Percentiles rank a stretch among this genome's conserved stretches.
Evolutionary conservation across 2,113 vertebrate genomes (phyloP).

Genomic region (Scortum barcoo): DNA sequence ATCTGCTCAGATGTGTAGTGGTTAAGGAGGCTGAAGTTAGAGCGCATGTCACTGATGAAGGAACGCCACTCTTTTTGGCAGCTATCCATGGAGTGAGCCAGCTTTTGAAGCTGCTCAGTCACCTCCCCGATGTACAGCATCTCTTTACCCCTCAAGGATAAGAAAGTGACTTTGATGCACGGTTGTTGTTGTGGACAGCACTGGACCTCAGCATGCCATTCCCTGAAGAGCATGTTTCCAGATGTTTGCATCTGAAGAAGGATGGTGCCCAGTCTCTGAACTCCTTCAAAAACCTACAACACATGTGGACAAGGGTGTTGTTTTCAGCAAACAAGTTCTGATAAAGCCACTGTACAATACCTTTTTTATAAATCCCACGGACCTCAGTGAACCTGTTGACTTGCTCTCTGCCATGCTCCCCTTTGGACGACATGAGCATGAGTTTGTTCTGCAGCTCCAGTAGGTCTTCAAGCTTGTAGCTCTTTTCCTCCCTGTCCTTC

Average conservation of each 20-base stretch:
- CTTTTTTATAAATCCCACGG: background rate
- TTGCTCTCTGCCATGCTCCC: constrained; percentile 81
- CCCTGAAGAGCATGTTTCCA: constrained; percentile 84
- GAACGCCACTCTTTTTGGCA: constrained; percentile 81
- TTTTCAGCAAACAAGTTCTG: constrained; percentile 4
- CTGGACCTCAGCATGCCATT: constrained; percentile 74
- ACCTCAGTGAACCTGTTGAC: constrained; percentile 86
- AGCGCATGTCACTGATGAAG: constrained; percentile 78
- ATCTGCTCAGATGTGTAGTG: constrained; percentile 84
- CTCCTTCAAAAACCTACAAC: constrained; percentile 83
- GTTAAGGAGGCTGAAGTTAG: constrained; percentile 78
- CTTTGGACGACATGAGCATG: constrained; percentile 86
- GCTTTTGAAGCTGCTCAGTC: constrained; percentile 68
- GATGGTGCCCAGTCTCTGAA: constrained; percentile 75
- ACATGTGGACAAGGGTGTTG: background rate
- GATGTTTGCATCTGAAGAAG: constrained; percentile 82
- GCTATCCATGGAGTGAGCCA: constrained; percentile 79
- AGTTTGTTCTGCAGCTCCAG: constrained; percentile 86
- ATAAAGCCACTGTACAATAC: background rate
- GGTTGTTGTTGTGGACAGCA: constrained; percentile 67
- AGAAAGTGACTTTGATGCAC: constrained; percentile 75
- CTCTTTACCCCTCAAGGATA: constrained; percentile 45
- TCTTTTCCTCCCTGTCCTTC: constrained; percentile 39
- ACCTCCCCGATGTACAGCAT: constrained; percentile 65
- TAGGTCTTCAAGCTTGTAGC: constrained; percentile 79